Conservation (phyloP, 2,888 invertebrate genomes). For the Eristalis pertinax region DNA sequence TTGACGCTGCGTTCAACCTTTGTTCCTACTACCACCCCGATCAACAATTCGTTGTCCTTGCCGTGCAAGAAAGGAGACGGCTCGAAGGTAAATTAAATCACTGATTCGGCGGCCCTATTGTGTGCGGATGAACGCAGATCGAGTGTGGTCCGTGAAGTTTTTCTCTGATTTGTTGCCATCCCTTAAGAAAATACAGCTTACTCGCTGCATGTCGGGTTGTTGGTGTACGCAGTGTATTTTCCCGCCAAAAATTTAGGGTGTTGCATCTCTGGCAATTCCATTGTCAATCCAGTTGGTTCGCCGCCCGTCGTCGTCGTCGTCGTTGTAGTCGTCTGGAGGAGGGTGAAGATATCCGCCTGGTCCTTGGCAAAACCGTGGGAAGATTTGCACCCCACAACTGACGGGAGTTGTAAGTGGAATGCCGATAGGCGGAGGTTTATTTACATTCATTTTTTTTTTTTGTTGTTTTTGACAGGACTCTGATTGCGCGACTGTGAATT, state of each 20-base stretch:
- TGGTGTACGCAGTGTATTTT: conserved; percentile 19
- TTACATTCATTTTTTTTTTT: conserved; percentile 1
- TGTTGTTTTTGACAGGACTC: conserved; percentile 9
- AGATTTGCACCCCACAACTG: conserved; percentile 53
- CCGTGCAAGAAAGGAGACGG: conserved; percentile 3
- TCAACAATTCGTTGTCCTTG: conserved; percentile 45
- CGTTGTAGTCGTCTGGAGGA: conserved; percentile 36
- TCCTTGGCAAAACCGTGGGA: conserved; percentile 59
- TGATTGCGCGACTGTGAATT: not conserved
- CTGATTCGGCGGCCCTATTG: conserved; percentile 46
- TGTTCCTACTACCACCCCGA: conserved; percentile 70
- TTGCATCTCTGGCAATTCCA: conserved; percentile 21
- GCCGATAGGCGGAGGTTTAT: conserved; percentile 30
- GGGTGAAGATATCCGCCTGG: conserved; percentile 49
- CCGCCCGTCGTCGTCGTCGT: not conserved
- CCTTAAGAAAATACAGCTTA: conserved; percentile 60
- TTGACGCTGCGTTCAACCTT: conserved; percentile 36
- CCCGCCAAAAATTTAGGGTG: conserved; percentile 64
- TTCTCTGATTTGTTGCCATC: conserved; percentile 58
- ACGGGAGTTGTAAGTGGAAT: conserved; percentile 43
- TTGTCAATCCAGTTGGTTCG: conserved; percentile 34
- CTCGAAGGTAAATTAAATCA: conserved; percentile 63
- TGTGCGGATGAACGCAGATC: conserved; percentile 13
- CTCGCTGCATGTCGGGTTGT: conserved; percentile 31
- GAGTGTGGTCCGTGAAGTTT: conserved; percentile 63